Evolutionary conservation across 2,113 vertebrate genomes (phyloP).

Genomic region (Condylura cristata): DNA sequence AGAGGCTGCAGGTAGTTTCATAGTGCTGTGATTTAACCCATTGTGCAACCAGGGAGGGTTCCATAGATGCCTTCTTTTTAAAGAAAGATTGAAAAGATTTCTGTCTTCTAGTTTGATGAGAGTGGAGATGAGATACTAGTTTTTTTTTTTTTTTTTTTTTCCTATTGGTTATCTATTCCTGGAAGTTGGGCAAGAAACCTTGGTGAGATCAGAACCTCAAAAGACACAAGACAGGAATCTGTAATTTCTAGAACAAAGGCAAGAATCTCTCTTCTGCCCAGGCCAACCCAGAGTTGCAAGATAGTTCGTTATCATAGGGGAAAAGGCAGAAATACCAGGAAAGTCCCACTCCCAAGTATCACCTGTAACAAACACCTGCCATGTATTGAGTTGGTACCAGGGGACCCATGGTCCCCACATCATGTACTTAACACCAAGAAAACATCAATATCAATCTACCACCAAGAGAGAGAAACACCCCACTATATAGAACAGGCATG

Average conservation of each 20-base stretch:
- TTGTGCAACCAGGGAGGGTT: no score
- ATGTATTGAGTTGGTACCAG: background rate
- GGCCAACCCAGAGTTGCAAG: background rate
- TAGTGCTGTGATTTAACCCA: no score
- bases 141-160: no score
- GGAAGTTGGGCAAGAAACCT: background rate
- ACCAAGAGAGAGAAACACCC: background rate
- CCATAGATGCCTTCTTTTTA: background rate
- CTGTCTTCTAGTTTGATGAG: constrained; percentile 2
- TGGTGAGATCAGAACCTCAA: background rate
- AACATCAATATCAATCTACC: background rate
- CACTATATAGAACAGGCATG: background rate
- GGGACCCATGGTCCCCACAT: background rate
- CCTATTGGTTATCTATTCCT: background rate
- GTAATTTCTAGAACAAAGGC: background rate
- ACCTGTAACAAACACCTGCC: background rate
- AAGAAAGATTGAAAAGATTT: background rate
- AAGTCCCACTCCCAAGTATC: background rate
- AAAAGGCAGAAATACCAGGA: background rate
- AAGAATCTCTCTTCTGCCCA: background rate
- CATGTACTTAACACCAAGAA: background rate
- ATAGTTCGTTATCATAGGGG: background rate
- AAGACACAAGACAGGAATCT: background rate
- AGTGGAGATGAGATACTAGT: background rate
- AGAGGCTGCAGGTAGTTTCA: no score